These are phyloP conservation scores for Amblyopsis hoosieri DNA, from an alignment of 2,797 vertebrate species.

Conservation along the genomic window DNA sequence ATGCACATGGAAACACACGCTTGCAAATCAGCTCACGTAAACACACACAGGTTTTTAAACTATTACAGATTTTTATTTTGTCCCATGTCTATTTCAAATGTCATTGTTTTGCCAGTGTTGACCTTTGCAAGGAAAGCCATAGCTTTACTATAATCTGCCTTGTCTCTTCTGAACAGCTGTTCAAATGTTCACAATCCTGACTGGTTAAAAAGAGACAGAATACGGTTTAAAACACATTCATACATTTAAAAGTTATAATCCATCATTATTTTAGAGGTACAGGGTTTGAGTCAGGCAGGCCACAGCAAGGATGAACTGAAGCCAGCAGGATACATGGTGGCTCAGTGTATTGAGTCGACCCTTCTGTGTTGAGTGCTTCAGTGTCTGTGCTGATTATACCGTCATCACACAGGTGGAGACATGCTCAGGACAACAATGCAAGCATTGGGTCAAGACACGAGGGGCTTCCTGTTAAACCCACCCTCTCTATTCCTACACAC, in stretches of 20 bases:
- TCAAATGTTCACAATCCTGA: no score
- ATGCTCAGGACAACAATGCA: slow-evolving; percentile 46
- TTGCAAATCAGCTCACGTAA: no score
- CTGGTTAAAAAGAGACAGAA: no score
- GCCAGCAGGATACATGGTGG: slow-evolving; percentile 31
- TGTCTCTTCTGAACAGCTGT: no score
- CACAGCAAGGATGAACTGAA: slow-evolving; percentile 14
- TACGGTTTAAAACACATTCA: no score
- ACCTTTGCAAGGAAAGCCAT: no score
- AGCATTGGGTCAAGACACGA: slow-evolving; percentile 39
- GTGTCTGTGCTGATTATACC: slow-evolving; percentile 10
- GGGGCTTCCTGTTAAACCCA: slow-evolving; percentile 30
- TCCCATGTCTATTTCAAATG: no score
- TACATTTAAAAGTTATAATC: no score
- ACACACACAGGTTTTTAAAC: background rate
- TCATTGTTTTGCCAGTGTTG: no score
- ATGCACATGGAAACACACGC: slow-evolving; percentile 5
- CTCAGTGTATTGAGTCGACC: slow-evolving; percentile 15
- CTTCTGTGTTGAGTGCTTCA: slow-evolving; percentile 25
- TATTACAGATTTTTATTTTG: no score
- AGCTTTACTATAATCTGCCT: no score
- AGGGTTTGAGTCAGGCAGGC: slow-evolving; percentile 14
- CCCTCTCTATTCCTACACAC: background rate
- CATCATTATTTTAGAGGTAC: background rate
- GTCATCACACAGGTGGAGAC: slow-evolving; percentile 23